A percentile compares a stretch with the other conserved stretches of the same genome.
phyloP scores from a whole-genome alignment of 2,888 invertebrate genomes.

The Zaprionus obscuricornis region DNA sequence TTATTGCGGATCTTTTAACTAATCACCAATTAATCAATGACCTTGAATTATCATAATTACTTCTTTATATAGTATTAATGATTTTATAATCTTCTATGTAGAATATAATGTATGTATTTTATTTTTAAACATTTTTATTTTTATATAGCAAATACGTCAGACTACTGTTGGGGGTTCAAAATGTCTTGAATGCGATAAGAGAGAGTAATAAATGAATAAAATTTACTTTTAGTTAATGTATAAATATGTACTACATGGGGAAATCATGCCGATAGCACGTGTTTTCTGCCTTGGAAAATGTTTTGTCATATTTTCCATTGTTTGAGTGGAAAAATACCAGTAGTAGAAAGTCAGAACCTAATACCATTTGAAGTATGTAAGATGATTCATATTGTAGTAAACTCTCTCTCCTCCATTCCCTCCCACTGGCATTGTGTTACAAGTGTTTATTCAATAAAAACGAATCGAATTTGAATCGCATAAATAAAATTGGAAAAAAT shows the following conservation, averaged over 20 bases:
- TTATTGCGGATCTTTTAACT: too few relatives aligned
- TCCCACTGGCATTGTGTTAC: too few relatives aligned
- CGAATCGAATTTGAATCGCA: too few relatives aligned
- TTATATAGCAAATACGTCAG: slow-evolving; percentile 36
- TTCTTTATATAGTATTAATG: slow-evolving; percentile 4
- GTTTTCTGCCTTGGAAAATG: slow-evolving; percentile 14
- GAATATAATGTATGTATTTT: slow-evolving; percentile 2
- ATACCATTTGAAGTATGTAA: slow-evolving; percentile 1
- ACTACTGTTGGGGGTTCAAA: slow-evolving; percentile 4
- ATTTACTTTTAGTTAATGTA: slow-evolving; percentile 7
- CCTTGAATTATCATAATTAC: slow-evolving; percentile 45
- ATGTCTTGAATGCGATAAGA: slow-evolving; percentile 33
- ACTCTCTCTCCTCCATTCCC: too few relatives aligned
- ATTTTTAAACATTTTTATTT: slow-evolving; percentile 37
- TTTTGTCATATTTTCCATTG: slow-evolving; percentile 1
- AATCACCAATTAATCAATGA: too few relatives aligned
- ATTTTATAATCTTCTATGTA: slow-evolving; percentile 34
- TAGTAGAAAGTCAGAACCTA: too few relatives aligned
- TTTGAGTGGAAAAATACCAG: slow-evolving; percentile 49
- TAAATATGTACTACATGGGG: neutral
- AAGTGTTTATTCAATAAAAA: too few relatives aligned
- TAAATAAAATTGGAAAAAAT: too few relatives aligned
- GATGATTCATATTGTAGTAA: slow-evolving; percentile 42
- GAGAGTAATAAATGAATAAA: slow-evolving; percentile 16
- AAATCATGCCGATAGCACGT: slow-evolving; percentile 29